A percentile compares a stretch with the other conserved stretches of the same genome.
Conservation (phyloP, 2,113 vertebrate species). For the Rutilus rutilus region DNA sequence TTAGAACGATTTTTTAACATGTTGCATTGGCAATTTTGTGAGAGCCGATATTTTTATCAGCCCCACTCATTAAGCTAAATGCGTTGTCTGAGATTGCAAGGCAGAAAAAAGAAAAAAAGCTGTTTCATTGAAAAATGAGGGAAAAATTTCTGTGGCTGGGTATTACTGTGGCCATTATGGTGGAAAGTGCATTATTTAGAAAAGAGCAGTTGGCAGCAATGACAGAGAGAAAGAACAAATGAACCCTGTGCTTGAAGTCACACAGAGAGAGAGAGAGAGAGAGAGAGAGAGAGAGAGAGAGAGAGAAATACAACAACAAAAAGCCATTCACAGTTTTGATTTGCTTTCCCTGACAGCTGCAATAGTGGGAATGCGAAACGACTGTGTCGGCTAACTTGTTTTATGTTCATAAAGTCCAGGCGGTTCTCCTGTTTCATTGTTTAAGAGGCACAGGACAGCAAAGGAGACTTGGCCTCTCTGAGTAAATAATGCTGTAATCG, state of each 20-base stretch:
- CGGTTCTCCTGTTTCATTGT: conserved; percentile 53
- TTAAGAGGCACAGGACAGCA: conserved; percentile 45
- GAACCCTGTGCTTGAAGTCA: conserved; percentile 43
- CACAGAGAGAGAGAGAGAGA: background rate
- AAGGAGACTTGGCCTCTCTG: conserved; percentile 44
- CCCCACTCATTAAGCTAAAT: conserved; percentile 41
- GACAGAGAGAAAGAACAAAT: conserved; percentile 51
- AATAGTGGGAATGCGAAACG: conserved; percentile 51
- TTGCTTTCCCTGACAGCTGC: conserved; percentile 59
- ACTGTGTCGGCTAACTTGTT: conserved; percentile 55
- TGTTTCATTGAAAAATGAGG: conserved; percentile 18
- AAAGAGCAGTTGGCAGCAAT: conserved; percentile 43
- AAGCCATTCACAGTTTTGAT: conserved; percentile 55
- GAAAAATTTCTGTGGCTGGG: conserved; percentile 29
- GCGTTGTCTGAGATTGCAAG: conserved; percentile 38
- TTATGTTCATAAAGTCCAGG: conserved; percentile 60
- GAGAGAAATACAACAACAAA: conserved; percentile 34
- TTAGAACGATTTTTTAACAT: conserved; percentile 38
- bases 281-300: background rate
- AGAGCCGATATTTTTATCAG: conserved; percentile 33
- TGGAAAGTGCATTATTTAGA: conserved; percentile 64
- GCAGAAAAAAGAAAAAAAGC: background rate
- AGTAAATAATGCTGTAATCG: conserved; percentile 57
- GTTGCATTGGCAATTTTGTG: conserved; percentile 13
- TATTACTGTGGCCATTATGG: conserved; percentile 56